Percentiles rank a stretch among this genome's conserved stretches.
phyloP scores from a whole-genome alignment of 2,797 vertebrate genomes.

The Nasua narica region DNA sequence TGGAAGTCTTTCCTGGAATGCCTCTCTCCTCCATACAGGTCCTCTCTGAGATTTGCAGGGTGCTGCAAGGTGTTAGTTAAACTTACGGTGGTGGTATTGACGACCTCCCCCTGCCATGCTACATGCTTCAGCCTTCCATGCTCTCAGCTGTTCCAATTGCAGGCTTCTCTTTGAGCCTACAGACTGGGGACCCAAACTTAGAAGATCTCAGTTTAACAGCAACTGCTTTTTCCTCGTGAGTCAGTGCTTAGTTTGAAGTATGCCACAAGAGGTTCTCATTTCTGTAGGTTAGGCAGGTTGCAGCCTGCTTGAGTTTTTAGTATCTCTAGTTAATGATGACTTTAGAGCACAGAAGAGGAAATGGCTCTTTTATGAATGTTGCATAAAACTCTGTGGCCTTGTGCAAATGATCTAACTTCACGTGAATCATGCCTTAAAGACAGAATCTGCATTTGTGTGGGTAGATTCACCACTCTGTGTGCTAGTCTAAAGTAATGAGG shows the following conservation, averaged over 20 bases:
- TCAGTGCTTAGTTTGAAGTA: constrained; percentile 47
- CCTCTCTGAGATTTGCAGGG: background rate
- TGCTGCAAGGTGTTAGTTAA: background rate
- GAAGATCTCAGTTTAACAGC: background rate
- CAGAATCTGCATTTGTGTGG: background rate
- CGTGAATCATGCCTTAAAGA: background rate
- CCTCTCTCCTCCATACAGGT: background rate
- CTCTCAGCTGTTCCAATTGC: background rate
- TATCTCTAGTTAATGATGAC: constrained; percentile 27
- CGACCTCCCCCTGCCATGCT: background rate
- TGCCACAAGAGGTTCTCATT: background rate
- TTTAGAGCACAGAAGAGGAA: constrained; percentile 49
- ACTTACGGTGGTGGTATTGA: background rate
- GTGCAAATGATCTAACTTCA: background rate
- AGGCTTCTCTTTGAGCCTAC: background rate
- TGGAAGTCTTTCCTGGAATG: background rate
- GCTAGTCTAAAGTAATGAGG: background rate
- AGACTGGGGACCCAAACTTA: background rate
- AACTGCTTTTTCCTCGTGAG: background rate
- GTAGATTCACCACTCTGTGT: background rate
- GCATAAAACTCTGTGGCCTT: background rate
- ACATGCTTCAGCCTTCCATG: background rate
- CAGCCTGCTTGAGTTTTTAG: constrained; percentile 31
- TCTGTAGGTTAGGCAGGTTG: constrained; percentile 36
- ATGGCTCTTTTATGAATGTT: constrained; percentile 15